Evolutionary conservation across 1,140 invertebrate species (phyloP).

Genomic region (Marisa cornuarietis): DNA sequence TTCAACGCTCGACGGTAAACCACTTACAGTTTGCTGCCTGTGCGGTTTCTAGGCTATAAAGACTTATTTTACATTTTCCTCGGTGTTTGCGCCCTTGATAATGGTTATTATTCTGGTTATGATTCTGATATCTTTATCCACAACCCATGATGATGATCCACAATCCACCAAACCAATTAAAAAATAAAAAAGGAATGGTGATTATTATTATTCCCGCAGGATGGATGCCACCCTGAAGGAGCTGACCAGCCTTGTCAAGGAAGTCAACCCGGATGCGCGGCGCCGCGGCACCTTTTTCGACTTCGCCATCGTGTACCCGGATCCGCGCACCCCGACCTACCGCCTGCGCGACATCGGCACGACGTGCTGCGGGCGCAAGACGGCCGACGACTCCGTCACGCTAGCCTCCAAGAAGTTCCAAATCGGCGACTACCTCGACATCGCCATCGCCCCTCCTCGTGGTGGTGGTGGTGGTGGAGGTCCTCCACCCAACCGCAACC

Average conservation of each 20-base stretch:
- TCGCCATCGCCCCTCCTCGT: constrained; percentile 89
- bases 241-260: constrained; percentile 93
- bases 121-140: too few relatives aligned
- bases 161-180: too few relatives aligned
- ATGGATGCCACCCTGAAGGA: constrained; percentile 96
- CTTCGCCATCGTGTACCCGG: constrained; percentile 94
- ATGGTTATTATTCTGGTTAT: too few relatives aligned
- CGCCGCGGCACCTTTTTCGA: constrained; percentile 97
- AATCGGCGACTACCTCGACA: constrained; percentile 94
- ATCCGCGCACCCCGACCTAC: constrained; percentile 82
- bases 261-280: constrained; percentile 96
- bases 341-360: constrained; percentile 92
- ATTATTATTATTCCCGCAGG: constrained; percentile 64
- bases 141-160: too few relatives aligned
- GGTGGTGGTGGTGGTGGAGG: constrained; percentile 22
- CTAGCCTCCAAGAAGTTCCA: constrained; percentile 63
- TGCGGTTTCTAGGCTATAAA: too few relatives aligned
- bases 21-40: too few relatives aligned
- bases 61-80: too few relatives aligned
- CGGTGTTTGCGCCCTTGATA: too few relatives aligned
- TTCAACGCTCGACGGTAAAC: too few relatives aligned
- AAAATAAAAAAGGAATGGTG: not conserved
- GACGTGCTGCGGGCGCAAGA: constrained; percentile 87
- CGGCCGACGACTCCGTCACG: constrained; percentile 72
- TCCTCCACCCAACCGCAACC: constrained; percentile 30